phyloP scores from a whole-genome alignment of 1,140 invertebrate species.

The Lysiphlebus fabarum region DNA sequence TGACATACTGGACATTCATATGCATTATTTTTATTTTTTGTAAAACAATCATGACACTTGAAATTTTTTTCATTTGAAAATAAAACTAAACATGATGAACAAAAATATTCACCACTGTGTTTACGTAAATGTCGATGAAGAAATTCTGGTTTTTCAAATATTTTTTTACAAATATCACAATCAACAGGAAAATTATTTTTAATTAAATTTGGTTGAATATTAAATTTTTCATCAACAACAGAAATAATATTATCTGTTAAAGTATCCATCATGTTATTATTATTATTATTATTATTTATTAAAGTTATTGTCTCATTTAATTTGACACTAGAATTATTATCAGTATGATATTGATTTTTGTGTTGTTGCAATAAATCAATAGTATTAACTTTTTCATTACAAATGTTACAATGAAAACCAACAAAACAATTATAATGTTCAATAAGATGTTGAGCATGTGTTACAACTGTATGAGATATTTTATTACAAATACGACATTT shows the following conservation, averaged over 20 bases:
- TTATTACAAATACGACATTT: slow-evolving; percentile 28
- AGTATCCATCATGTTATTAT: slow-evolving; percentile 24
- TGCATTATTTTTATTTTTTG: slow-evolving; percentile 10
- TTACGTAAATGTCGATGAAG: slow-evolving; percentile 53
- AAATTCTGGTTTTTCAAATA: slow-evolving; percentile 47
- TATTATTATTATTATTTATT: slow-evolving; percentile 29
- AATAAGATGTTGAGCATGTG: slow-evolving; percentile 42
- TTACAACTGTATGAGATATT: slow-evolving; percentile 25
- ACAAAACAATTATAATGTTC: slow-evolving; percentile 38
- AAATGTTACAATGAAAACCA: slow-evolving; percentile 27
- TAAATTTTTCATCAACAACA: slow-evolving; percentile 25
- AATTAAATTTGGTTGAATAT: slow-evolving; percentile 19
- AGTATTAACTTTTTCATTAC: slow-evolving; percentile 29
- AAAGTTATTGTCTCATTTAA: too few relatives aligned
- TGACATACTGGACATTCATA: slow-evolving; percentile 30
- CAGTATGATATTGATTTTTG: slow-evolving; percentile 23
- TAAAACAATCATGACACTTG: slow-evolving; percentile 25
- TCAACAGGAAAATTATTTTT: slow-evolving; percentile 23
- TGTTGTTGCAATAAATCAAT: slow-evolving; percentile 24
- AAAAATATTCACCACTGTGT: slow-evolving; percentile 53
- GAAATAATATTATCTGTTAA: slow-evolving; percentile 25
- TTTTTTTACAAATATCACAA: slow-evolving; percentile 55
- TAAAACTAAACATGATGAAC: slow-evolving; percentile 34
- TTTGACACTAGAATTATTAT: too few relatives aligned
- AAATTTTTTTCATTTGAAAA: slow-evolving; percentile 33